Evolutionary conservation across 2,797 vertebrate species (phyloP).

Genomic region (Mormyrus proboscirostris): DNA sequence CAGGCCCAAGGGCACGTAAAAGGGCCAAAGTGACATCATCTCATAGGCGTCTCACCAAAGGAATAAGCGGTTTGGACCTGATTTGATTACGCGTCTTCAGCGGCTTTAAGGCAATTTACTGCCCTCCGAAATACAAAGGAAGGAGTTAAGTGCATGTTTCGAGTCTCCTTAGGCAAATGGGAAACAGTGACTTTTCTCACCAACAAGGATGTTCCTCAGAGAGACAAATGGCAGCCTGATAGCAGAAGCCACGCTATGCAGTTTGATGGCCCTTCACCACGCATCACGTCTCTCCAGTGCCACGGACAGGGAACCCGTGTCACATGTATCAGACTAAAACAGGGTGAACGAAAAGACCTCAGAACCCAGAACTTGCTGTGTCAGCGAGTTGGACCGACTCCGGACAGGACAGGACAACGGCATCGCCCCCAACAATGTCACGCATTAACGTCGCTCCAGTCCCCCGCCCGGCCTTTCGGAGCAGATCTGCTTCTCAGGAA

Average conservation of each 20-base stretch:
- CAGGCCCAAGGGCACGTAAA: neutral
- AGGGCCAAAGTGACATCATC: neutral
- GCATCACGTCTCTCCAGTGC: slow-evolving; percentile 44
- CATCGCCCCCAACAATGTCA: slow-evolving; percentile 15
- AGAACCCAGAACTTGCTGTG: neutral
- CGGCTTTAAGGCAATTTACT: slow-evolving; percentile 29
- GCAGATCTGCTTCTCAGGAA: neutral
- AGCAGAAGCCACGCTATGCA: slow-evolving; percentile 27
- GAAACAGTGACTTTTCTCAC: neutral
- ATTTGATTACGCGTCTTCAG: neutral
- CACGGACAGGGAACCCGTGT: slow-evolving; percentile 39
- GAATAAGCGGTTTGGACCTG: neutral
- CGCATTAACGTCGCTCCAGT: neutral
- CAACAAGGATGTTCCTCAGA: slow-evolving; percentile 37
- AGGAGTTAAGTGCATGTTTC: slow-evolving; percentile 28
- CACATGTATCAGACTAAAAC: neutral
- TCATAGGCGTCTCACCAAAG: neutral
- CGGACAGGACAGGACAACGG: neutral
- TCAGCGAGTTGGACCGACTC: neutral
- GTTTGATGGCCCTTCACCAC: slow-evolving; percentile 43
- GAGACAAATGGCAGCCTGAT: slow-evolving; percentile 49
- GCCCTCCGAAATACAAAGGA: slow-evolving; percentile 11
- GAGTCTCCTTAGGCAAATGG: slow-evolving; percentile 43
- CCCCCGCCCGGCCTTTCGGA: neutral
- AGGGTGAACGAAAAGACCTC: neutral